phyloP scores from a whole-genome alignment of 1,140 invertebrate species.

The Neodiprion pinetum region DNA sequence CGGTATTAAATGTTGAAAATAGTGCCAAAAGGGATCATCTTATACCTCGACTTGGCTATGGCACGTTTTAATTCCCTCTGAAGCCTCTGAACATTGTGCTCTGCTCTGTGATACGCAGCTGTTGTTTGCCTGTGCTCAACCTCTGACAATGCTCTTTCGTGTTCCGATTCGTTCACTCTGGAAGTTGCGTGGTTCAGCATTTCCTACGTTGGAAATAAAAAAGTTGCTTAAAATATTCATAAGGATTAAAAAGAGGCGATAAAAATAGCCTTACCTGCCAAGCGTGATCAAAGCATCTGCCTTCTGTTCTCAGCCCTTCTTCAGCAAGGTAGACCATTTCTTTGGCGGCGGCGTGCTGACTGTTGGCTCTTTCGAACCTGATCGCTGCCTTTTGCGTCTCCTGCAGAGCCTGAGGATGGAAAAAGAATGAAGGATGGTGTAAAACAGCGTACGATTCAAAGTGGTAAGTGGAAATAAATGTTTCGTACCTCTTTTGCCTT shows the following conservation, averaged over 20 bases:
- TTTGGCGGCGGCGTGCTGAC: conserved; percentile 92
- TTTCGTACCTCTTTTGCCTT: conserved; percentile 75
- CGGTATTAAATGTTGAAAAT: too few relatives aligned
- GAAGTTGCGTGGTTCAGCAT: conserved; percentile 96
- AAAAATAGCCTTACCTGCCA: conserved; percentile 74
- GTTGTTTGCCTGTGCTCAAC: conserved; percentile 72
- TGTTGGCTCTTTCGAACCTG: conserved; percentile 90
- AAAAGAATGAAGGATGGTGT: not conserved
- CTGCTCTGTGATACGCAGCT: conserved; percentile 69
- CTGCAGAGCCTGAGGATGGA: conserved; percentile 61
- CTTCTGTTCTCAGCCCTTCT: conserved; percentile 76
- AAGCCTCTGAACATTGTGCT: conserved; percentile 69
- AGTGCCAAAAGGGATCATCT: too few relatives aligned
- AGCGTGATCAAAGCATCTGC: conserved; percentile 78
- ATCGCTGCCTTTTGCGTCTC: conserved; percentile 85
- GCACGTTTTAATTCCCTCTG: conserved; percentile 74
- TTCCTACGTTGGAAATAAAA: conserved; percentile 63
- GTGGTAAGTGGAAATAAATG: conserved; percentile 12
- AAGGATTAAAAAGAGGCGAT: conserved; percentile 1
- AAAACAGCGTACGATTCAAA: not conserved
- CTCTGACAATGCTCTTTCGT: conserved; percentile 74
- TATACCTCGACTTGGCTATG: conserved; percentile 74
- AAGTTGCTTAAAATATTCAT: too few relatives aligned
- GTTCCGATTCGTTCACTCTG: conserved; percentile 80
- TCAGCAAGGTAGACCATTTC: conserved; percentile 94